Percentiles rank a stretch among this genome's conserved stretches.
phyloP scores from a whole-genome alignment of 2,797 vertebrate genomes.

The Carduelis carduelis region DNA sequence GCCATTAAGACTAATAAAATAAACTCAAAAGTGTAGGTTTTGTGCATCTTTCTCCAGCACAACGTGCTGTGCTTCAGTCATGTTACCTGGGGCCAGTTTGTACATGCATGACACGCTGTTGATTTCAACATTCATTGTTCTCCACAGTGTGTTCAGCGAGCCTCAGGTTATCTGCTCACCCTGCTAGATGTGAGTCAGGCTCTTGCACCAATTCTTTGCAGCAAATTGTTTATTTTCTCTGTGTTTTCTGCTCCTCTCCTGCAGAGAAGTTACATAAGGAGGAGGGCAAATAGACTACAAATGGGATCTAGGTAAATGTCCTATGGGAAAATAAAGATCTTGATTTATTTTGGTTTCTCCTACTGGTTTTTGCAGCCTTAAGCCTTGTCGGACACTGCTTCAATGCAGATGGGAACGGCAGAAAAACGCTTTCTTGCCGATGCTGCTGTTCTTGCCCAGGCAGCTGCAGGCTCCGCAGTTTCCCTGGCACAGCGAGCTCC shows the following conservation, averaged over 20 bases:
- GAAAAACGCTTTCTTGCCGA: not conserved
- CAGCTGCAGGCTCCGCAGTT: not conserved
- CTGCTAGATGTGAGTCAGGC: conserved; percentile 10
- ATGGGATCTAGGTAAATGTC: conserved; percentile 30
- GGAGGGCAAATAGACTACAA: conserved; percentile 7
- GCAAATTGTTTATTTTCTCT: conserved; percentile 18
- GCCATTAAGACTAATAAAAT: conserved; percentile 30
- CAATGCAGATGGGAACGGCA: not conserved
- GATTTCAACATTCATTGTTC: not conserved
- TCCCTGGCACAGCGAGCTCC: not conserved
- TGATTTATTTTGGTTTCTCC: conserved; percentile 3
- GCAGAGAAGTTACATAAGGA: conserved; percentile 17
- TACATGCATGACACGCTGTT: not conserved
- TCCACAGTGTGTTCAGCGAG: not conserved
- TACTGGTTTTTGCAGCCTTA: not conserved
- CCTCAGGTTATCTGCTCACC: not conserved
- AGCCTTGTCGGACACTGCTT: not conserved
- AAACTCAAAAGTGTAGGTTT: not conserved
- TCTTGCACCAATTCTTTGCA: conserved; percentile 6
- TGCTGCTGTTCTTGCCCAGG: not conserved
- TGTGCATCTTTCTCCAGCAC: not conserved
- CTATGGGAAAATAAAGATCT: conserved; percentile 34
- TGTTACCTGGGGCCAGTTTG: not conserved
- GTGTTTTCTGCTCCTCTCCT: not conserved
- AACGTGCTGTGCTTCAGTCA: not conserved